Base-by-base conservation (phyloP, 2,797 vertebrate genomes). In the Notamacropus eugenii region DNA sequence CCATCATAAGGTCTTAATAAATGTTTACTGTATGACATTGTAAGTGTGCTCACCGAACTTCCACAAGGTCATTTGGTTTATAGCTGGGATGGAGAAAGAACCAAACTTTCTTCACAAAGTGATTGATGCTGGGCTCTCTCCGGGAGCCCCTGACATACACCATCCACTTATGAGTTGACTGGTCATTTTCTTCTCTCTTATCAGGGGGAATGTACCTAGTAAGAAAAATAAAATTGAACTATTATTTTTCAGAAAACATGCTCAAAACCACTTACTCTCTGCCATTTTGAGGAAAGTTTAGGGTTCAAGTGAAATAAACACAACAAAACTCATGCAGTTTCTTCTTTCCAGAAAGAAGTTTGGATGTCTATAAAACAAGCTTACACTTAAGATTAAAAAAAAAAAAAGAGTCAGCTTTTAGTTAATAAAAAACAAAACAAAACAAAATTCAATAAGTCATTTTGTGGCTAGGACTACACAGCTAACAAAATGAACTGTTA, bases 71-170 rank as follows among this genome's bases (percentile, higher is more conserved):
- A 91, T 99, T 99, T 91, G 99, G 99, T 98, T 99, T 99, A 98
- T 99, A 99, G 98, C 99, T 99, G 96, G 99, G 99, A 98, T 99
- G 99, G 95, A 99, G 98, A 95, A 99, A 99, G 98, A 99, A 99
- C 99, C 99, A 99, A 96, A 99, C 99, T 99, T 99, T 99, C 99
- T 99, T 99, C 90, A 99, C 99, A 99, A 99, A 99, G 98, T 99
- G 99, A 98, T 99, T 99, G 94, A 99, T 99, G 98, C 99, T 99
- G 93, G 99, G 99, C 98, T 99, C 99, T 98, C 99, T 99, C 92
- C 99, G 99, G 87, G 99, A 99, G 93, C 99, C 99, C 97, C 99
- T 98, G 55, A 99, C 99, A 2, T 99, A 99, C 31, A 99, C 99
- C 99, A 99, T 99, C 99, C 99, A 99, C 96, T 99, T 99, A 92